phyloP scores from a whole-genome alignment of 2,888 invertebrate species.

The Drosophila birchii region DNA sequence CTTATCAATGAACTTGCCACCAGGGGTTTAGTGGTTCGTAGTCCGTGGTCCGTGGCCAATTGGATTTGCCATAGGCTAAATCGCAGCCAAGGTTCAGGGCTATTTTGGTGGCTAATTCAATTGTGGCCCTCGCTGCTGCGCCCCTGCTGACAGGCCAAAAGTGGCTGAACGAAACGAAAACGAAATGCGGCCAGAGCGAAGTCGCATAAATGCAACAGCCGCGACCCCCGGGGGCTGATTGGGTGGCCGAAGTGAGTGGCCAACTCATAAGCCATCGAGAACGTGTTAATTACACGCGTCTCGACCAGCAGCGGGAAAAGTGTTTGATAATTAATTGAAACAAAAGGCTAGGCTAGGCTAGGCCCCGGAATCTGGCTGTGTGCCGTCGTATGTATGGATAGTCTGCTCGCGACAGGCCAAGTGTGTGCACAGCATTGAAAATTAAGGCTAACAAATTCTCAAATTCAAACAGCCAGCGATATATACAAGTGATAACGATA shows the following conservation, averaged over 20 bases:
- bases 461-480: constrained; percentile 41
- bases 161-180: constrained; percentile 46
- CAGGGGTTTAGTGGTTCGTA: background rate
- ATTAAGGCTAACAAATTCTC: constrained; percentile 42
- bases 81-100: constrained; percentile 71
- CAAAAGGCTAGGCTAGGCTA: constrained; percentile 27
- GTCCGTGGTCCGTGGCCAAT: constrained; percentile 40
- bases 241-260: constrained; percentile 14
- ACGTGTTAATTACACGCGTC: constrained; percentile 70
- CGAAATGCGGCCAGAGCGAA: constrained; percentile 72
- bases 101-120: constrained; percentile 69
- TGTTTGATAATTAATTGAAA: constrained; percentile 61
- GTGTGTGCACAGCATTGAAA: constrained; percentile 76
- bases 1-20: constrained; percentile 72
- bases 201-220: constrained; percentile 70
- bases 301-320: constrained; percentile 17
- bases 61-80: constrained; percentile 66
- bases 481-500: constrained; percentile 45
- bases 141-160: constrained; percentile 46
- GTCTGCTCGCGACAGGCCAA: constrained; percentile 41
- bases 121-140: constrained; percentile 51
- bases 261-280: constrained; percentile 63
- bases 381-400: constrained; percentile 9
- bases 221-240: constrained; percentile 9
- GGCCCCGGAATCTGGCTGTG: constrained; percentile 22